Evolutionary conservation across 2,888 invertebrate species (phyloP), one percentile per base, ranked within the genome.

Genomic region (Cosmorhoe ocellata): DNA sequence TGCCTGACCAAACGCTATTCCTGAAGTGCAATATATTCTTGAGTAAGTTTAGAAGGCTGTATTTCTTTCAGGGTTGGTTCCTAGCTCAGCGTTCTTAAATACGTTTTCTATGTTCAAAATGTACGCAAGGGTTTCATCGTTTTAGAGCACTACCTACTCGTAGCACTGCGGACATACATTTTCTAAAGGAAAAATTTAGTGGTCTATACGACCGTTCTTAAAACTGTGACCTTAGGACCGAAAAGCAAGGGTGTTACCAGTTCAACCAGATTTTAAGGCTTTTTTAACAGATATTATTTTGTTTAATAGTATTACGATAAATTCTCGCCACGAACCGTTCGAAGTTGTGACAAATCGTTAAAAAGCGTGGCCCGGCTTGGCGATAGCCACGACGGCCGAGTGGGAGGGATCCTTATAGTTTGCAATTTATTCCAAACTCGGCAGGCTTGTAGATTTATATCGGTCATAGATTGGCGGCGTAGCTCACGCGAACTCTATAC

Each of bases 391-490:
- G 64, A 61, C 58, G 70, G 72, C 68, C 66, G 74, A 79, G 80
- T 77, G 76, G 78, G 75, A 74, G 66, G 69, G 71, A 78, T 80
- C 76, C 78, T 78, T 79, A 79, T 74, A 81, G 79, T 78, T 79
- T 63, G 80, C 82, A 81, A 85, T 86, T 83, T 84, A 86, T 84
- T 82, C 74, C 71, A 76, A 81, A 77, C 77, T 79, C 79, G 70
- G 73, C 75, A 73, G 72, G 74, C 76, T 76, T 74, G 79, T 79
- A 85, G 83, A 84, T 87, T 86, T 84, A 83, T 87, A 86, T 86
- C 83, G 74, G 69, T 67, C 70, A 66, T 73, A 76, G 79, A 83
- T 81, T 76, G 80, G 78, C 72, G 74, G 79, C 69, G 73, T 74
- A 69, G 65, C 79, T 76, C 82, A 84, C 84, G 81, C 83, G 76